Base-by-base conservation (phyloP, 2,797 vertebrate species). In the Neomorphus geoffroyi region DNA sequence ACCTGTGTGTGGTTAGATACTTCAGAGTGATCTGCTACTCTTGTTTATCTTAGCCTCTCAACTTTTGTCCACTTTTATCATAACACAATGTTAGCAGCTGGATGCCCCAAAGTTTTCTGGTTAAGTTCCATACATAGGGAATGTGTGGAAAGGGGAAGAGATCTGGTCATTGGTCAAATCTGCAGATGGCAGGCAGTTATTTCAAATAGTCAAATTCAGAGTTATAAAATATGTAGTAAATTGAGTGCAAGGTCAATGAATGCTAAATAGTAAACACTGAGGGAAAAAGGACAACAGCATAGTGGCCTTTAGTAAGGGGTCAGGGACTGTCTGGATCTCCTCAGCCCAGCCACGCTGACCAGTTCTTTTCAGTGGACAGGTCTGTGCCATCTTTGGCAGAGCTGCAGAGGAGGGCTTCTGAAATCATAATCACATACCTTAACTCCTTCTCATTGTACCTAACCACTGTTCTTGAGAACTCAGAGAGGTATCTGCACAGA, bases 201-300 rank as follows among this genome's bases (percentile, higher is more conserved):
- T 84, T 75, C 30, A 26, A 71, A 53, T 3, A 61, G 58, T 41
- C 50, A 73, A n/a, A 81, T 67, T 72, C 51, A 87, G 58, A 48
- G 19, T 60, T 86, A 27, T n/a, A 80, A 51, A 67, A 37, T 4
- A 10, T 4, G 12, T 11, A 45, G 16, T 41, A 24, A 85, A 88
- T 17, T 46, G 65, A 70, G 35, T n/a, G 26, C 51, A 80, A 60
- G 35, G 35, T 45, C 79, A 78, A 35, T 1, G 2, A 57, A 41
- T 67, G 11, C 19, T 45, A 15, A 67, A 19, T 45, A 26, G 24
- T 13, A 19, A 1, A 35, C 7, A 18, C 5, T 28, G 9, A 15
- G 39, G 21, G 43, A 65, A 74, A 67, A 6, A 78, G 15, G 10
- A 46, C 18, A 48, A 12, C 41, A 71, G 41, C 0, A 0, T 2